Conservation (phyloP, 2,888 invertebrate species). For the Steinernema scapterisci region DNA sequence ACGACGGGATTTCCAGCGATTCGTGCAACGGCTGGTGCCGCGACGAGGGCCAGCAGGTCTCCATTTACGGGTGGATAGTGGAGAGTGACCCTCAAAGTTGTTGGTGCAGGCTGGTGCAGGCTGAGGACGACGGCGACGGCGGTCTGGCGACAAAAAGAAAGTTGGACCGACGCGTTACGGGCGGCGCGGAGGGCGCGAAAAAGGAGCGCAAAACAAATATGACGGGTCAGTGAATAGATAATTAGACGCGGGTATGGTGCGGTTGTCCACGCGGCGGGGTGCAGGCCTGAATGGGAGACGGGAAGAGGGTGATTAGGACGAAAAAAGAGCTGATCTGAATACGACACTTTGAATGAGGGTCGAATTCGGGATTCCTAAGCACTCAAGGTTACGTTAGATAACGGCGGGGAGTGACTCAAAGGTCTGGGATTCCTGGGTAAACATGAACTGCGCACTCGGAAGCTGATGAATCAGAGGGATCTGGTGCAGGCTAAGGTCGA, state of each 20-base stretch:
- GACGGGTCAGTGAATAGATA: slow-evolving; percentile 32
- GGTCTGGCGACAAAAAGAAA: slow-evolving; percentile 28
- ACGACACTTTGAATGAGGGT: neutral
- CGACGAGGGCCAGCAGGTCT: slow-evolving; percentile 17
- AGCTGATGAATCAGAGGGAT: too few relatives aligned
- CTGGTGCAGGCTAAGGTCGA: neutral
- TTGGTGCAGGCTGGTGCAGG: too few relatives aligned
- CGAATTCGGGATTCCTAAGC: too few relatives aligned
- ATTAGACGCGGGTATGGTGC: slow-evolving; percentile 14
- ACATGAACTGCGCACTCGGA: too few relatives aligned
- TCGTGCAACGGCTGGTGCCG: neutral
- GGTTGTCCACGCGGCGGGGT: neutral
- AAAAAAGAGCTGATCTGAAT: neutral
- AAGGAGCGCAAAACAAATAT: slow-evolving; percentile 31
- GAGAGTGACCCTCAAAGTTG: neutral
- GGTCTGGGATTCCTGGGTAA: too few relatives aligned
- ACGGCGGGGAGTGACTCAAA: too few relatives aligned
- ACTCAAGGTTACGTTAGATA: too few relatives aligned
- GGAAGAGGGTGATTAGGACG: neutral
- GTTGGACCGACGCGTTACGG: neutral
- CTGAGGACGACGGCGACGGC: too few relatives aligned
- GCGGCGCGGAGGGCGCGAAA: slow-evolving; percentile 25
- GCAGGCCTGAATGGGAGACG: neutral
- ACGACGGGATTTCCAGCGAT: slow-evolving; percentile 13
- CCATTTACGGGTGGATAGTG: neutral